These are phyloP conservation scores for Cecidostiba fungosa DNA, from an alignment of 2,888 invertebrate genomes.

Conservation along the genomic window DNA sequence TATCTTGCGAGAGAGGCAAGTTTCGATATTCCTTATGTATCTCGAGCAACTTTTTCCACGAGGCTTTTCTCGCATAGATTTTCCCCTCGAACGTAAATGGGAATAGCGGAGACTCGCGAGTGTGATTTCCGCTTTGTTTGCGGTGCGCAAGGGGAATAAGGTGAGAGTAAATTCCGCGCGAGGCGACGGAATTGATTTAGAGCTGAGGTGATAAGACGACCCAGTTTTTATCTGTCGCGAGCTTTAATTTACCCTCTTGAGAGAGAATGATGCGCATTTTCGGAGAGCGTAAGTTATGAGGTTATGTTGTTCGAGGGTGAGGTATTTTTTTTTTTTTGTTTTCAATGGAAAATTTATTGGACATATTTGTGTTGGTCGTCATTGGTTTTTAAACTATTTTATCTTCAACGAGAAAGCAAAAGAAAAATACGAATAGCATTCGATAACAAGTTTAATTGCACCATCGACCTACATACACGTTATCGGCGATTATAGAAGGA, in stretches of 20 bases:
- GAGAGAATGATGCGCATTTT: background rate
- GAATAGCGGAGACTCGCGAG: constrained; percentile 5
- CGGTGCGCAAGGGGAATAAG: background rate
- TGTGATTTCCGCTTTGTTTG: background rate
- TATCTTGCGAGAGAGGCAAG: constrained; percentile 17
- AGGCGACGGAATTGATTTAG: background rate
- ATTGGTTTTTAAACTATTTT: background rate
- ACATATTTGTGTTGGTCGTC: too few species aligned
- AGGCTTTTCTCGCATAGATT: background rate
- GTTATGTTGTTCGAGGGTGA: background rate
- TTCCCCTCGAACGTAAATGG: background rate
- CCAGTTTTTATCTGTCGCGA: background rate
- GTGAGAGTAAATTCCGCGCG: background rate
- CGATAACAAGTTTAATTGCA: background rate
- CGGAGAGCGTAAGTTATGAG: background rate
- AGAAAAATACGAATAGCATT: background rate
- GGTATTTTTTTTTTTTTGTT: too few species aligned
- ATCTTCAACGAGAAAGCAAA: background rate
- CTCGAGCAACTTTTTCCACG: background rate
- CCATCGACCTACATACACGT: background rate
- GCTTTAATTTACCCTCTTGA: background rate
- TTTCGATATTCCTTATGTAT: constrained; percentile 6
- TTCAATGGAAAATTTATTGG: too few species aligned
- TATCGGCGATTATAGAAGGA: background rate
- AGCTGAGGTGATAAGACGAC: background rate